Evolutionary conservation across 1,140 invertebrate genomes (phyloP).

Genomic region (Drosophila orosa): DNA sequence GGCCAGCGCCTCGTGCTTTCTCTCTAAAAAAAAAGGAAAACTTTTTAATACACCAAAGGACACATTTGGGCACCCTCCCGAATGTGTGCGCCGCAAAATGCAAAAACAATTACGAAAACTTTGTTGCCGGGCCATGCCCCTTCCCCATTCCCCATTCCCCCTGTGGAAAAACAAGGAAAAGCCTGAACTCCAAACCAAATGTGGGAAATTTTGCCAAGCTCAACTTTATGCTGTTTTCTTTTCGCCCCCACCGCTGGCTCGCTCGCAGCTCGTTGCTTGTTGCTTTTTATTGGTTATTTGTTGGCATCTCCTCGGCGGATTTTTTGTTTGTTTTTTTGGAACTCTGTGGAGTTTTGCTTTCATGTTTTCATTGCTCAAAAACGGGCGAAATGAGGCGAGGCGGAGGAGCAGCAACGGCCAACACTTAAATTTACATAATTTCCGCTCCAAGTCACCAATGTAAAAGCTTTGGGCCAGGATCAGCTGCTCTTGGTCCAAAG

Average conservation of each 20-base stretch:
- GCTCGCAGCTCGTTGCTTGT: slow-evolving; percentile 55
- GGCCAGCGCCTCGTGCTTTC: slow-evolving; percentile 18
- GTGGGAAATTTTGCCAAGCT: slow-evolving; percentile 71
- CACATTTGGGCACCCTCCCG: slow-evolving; percentile 69
- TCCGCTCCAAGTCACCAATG: slow-evolving; percentile 78
- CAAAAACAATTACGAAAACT: slow-evolving; percentile 82
- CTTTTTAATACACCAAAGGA: slow-evolving; percentile 83
- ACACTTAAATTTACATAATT: slow-evolving; percentile 82
- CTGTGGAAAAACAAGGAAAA: slow-evolving; percentile 36
- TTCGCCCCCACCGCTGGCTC: slow-evolving; percentile 30
- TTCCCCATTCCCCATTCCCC: background rate
- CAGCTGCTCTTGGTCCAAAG: slow-evolving; percentile 58
- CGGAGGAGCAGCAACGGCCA: slow-evolving; percentile 38
- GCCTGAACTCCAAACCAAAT: slow-evolving; percentile 69
- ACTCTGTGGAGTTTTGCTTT: slow-evolving; percentile 65
- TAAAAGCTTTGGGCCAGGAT: slow-evolving; percentile 71
- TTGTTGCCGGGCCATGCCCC: slow-evolving; percentile 39
- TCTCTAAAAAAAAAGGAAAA: slow-evolving; percentile 51
- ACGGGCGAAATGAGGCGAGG: slow-evolving; percentile 37
- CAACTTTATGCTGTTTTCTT: slow-evolving; percentile 67
- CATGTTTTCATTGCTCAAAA: slow-evolving; percentile 81
- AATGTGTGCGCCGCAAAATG: slow-evolving; percentile 71
- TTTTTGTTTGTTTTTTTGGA: slow-evolving; percentile 53
- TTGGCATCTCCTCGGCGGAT: slow-evolving; percentile 41
- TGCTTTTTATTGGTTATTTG: slow-evolving; percentile 70